phyloP scores from a whole-genome alignment of 1,140 invertebrate species.

The Chrysoperla carnea region DNA sequence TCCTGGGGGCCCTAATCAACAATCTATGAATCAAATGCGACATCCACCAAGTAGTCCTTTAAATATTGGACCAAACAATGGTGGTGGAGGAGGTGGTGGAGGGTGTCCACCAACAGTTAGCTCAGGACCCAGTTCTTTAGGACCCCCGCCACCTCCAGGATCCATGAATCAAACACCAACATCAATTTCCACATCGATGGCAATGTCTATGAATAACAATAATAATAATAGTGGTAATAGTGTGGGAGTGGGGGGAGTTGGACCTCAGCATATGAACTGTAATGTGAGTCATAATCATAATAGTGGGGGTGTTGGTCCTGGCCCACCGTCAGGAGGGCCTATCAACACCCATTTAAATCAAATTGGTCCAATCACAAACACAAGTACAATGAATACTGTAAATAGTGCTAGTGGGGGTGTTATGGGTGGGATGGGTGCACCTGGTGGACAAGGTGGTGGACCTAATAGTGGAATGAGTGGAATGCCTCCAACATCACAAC shows the following conservation, averaged over 20 bases:
- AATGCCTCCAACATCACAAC: constrained; percentile 28
- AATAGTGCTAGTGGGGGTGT: too few species aligned
- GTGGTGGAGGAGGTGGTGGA: background rate
- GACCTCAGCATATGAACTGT: too few species aligned
- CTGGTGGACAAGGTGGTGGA: constrained; percentile 28
- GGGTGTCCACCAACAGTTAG: background rate
- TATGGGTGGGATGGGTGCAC: constrained; percentile 5
- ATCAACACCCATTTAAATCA: too few species aligned
- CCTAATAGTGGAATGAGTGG: constrained; percentile 30
- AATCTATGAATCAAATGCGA: constrained; percentile 2
- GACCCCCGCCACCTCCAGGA: too few species aligned
- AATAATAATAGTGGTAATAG: too few species aligned
- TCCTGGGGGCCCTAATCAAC: background rate
- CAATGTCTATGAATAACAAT: too few species aligned
- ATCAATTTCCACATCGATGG: too few species aligned
- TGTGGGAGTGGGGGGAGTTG: too few species aligned
- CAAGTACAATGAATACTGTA: too few species aligned
- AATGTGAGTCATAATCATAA: too few species aligned
- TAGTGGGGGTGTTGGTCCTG: background rate
- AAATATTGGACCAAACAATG: background rate
- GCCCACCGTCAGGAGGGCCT: background rate
- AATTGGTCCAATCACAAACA: too few species aligned
- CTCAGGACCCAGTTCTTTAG: background rate
- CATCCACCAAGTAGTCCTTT: constrained; percentile 1
- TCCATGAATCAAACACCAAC: too few species aligned